Evolutionary conservation across 1,140 invertebrate species (phyloP).

Genomic region (Pseudomyrmex sp.): DNA sequence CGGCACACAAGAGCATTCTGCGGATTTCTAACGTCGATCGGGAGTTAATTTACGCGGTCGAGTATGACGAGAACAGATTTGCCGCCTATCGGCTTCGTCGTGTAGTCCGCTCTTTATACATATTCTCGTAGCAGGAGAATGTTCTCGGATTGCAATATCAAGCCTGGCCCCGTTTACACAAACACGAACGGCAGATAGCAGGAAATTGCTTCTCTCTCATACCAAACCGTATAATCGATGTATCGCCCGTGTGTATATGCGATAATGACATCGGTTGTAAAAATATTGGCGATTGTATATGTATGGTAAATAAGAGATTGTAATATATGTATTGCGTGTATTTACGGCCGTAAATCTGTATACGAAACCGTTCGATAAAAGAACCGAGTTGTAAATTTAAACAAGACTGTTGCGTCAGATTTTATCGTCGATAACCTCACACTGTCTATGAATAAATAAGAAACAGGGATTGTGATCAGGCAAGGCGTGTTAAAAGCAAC

Average conservation of each 20-base stretch:
- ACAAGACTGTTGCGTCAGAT: constrained; percentile 8
- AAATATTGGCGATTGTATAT: constrained; percentile 37
- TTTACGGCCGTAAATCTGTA: constrained; percentile 10
- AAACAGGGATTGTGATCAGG: neutral
- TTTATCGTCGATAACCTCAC: neutral
- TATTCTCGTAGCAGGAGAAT: constrained; percentile 6
- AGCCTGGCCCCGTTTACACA: neutral
- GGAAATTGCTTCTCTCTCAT: constrained; percentile 39
- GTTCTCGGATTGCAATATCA: constrained; percentile 36
- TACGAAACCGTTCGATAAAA: constrained; percentile 6
- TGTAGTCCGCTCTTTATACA: constrained; percentile 2
- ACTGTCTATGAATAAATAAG: constrained; percentile 15
- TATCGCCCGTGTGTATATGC: constrained; percentile 9
- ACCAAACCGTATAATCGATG: constrained; percentile 31
- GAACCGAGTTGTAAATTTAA: neutral
- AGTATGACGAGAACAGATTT: constrained; percentile 41
- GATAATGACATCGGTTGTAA: constrained; percentile 18
- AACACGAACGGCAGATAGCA: constrained; percentile 22
- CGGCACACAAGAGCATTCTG: neutral
- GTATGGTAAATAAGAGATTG: constrained; percentile 38
- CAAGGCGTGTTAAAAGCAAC: neutral
- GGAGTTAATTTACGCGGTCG: constrained; percentile 21
- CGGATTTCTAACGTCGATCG: constrained; percentile 2
- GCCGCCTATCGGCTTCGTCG: neutral
- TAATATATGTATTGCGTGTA: constrained; percentile 7